A percentile compares a stretch with the other conserved stretches of the same genome.
These are phyloP conservation scores for Craniophora ligustri DNA, from an alignment of 2,888 invertebrate genomes.

Conservation along the genomic window DNA sequence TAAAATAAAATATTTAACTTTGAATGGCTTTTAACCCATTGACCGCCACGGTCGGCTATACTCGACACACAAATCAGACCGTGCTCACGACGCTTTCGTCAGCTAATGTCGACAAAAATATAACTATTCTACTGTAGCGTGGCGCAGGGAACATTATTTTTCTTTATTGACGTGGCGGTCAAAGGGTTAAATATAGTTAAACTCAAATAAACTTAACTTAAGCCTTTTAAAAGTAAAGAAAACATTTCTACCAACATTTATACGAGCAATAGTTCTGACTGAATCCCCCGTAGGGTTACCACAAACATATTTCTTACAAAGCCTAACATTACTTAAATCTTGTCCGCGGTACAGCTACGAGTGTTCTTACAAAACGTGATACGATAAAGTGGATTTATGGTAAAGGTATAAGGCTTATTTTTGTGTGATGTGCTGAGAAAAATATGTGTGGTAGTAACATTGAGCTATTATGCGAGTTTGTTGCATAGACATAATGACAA, in stretches of 20 bases:
- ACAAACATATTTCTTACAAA: conserved; percentile 27
- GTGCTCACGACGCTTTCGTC: too few species aligned
- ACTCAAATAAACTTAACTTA: background rate
- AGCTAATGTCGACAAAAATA: too few species aligned
- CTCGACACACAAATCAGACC: too few species aligned
- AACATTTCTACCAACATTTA: background rate
- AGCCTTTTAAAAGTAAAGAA: background rate
- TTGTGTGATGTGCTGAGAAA: conserved; percentile 18
- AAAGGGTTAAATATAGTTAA: background rate
- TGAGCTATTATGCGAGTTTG: background rate
- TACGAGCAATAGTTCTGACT: background rate
- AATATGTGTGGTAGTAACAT: background rate
- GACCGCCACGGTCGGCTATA: too few species aligned
- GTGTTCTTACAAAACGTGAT: conserved; percentile 44
- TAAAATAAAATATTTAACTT: too few species aligned
- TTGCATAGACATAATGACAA: too few species aligned
- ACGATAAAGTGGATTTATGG: conserved; percentile 45
- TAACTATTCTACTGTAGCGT: too few species aligned
- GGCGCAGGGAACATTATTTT: too few species aligned
- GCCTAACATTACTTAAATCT: conserved; percentile 57
- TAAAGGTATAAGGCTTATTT: conserved; percentile 7
- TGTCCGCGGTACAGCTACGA: conserved; percentile 39
- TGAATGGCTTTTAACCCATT: too few species aligned
- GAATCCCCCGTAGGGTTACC: background rate
- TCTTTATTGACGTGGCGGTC: too few species aligned